Evolutionary conservation across 1,140 invertebrate species (phyloP).

Genomic region (Pinna nobilis): DNA sequence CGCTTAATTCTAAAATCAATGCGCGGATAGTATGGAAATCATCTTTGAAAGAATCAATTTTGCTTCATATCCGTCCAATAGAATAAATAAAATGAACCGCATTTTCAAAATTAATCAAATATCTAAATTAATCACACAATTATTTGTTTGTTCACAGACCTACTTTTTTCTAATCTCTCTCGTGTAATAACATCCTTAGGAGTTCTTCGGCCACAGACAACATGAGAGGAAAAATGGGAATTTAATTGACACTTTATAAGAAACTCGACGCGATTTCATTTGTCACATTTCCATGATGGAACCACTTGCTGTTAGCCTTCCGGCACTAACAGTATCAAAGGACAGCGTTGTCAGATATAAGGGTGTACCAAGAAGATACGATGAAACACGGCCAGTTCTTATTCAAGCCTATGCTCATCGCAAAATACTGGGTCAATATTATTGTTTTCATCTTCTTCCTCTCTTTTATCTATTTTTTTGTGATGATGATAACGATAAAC

Average conservation of each 20-base stretch:
- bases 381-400: constrained; percentile 57
- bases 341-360: constrained; percentile 27
- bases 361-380: constrained; percentile 53
- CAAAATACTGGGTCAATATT: constrained; percentile 51
- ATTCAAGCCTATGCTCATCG: constrained; percentile 57
- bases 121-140: neutral
- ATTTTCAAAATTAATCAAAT: neutral
- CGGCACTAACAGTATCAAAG: constrained; percentile 18
- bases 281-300: neutral
- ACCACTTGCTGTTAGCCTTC: constrained; percentile 30
- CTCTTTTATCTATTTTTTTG: too few relatives aligned
- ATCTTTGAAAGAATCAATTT: too few relatives aligned
- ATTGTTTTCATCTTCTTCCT: too few relatives aligned
- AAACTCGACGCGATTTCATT: neutral
- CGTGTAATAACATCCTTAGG: constrained; percentile 33
- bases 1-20: too few relatives aligned
- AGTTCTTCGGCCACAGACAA: neutral
- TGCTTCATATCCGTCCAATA: too few relatives aligned
- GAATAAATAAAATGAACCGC: neutral
- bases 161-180: constrained; percentile 62
- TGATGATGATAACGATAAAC: too few relatives aligned
- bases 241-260: neutral
- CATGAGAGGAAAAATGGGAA: too few relatives aligned
- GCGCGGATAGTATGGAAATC: too few relatives aligned
- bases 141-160: neutral